phyloP scores from a whole-genome alignment of 2,888 invertebrate species.

The Acanthosepion lycidas region DNA sequence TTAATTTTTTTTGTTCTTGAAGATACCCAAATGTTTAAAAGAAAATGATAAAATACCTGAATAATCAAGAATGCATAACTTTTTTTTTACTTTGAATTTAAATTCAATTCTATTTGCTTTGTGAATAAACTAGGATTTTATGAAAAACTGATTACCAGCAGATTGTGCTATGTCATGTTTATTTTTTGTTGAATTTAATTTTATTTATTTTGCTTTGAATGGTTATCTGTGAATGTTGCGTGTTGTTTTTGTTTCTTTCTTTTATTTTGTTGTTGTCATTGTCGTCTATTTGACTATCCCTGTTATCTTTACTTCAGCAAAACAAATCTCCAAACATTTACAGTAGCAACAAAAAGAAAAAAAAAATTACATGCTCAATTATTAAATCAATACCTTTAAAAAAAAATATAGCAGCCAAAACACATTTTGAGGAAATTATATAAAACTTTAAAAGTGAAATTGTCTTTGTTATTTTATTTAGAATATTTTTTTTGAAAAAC shows the following conservation, averaged over 20 bases:
- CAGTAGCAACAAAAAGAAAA: not conserved
- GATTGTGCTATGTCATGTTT: not conserved
- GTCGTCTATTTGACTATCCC: not conserved
- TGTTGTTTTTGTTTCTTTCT: not conserved
- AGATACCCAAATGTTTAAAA: too few relatives aligned
- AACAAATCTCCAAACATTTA: not conserved
- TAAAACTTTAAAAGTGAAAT: not conserved
- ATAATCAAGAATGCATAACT: too few relatives aligned
- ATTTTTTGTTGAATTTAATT: not conserved
- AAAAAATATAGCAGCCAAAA: not conserved
- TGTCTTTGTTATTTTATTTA: too few relatives aligned
- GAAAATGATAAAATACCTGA: too few relatives aligned
- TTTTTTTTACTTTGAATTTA: not conserved
- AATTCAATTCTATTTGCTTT: not conserved
- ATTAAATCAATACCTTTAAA: too few relatives aligned
- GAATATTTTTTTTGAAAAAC: not conserved
- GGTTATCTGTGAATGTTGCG: not conserved
- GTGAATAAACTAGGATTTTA: not conserved
- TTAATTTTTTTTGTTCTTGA: too few relatives aligned
- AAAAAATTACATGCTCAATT: too few relatives aligned
- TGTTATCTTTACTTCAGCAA: not conserved
- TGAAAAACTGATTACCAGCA: not conserved
- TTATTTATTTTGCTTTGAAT: not conserved
- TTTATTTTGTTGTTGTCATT: not conserved
- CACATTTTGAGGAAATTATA: not conserved